Evolutionary conservation across 2,888 invertebrate genomes (phyloP), one percentile per base, ranked within the genome.

Genomic region (Clostera curtula): DNA sequence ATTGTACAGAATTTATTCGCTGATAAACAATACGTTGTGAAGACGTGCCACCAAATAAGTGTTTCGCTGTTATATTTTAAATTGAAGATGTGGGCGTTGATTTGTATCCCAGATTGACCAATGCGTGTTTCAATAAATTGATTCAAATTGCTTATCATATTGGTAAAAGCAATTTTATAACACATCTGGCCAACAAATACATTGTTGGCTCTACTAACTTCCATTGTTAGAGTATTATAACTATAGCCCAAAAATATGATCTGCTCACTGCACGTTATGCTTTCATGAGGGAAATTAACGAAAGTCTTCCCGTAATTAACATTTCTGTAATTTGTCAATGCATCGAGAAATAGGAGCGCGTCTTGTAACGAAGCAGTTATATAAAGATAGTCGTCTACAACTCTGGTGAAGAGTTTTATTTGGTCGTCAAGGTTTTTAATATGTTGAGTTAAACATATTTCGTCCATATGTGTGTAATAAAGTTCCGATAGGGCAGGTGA

Each of bases 1-100:
- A 80, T 77, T 5, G 83, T 77, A 25, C 84, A 84, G 32, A 84
- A 75, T 49, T 82, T 85, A 44, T 85, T 84, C 0, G 83, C 83
- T 9, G 84, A 80, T 9, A 83, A 42, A 44, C 76, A 79, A 14
- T 75, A 64, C n/a, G 80, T 76, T 3, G 61, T 56, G 42, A 83
- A 85, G 31, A 77, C 48, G 38, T 83, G 76, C 3, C 44, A 53
- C 85, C 83, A 84, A 31, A 82, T 48, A 3, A 64, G 33, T 33
- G 61, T 52, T 54, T 80, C 80, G 25, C 49, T 55, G 25, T 79
- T 82, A 32, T 75, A 54, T 6, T 57, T 29, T 2, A 82, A 60
- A 45, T 80, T 84, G 16, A 85, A 82, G 26, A 80, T 55, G 31
- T 76, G 77, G n/a, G 64, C 48, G 29, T 58, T 76, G n/a, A 84